Conservation (phyloP, 2,888 invertebrate genomes). For the Ornithoptera priamus region DNA sequence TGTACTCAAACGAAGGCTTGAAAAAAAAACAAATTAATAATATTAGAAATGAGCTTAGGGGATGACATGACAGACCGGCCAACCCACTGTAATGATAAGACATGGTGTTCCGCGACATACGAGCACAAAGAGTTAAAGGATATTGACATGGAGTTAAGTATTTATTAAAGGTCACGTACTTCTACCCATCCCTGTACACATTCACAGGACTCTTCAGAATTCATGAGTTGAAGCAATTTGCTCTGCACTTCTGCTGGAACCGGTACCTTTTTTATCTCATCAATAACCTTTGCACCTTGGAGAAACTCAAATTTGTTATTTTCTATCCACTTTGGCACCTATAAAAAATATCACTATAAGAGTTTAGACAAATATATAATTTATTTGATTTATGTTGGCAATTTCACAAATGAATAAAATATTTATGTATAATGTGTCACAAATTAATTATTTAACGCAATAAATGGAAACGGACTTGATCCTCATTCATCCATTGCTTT, state of each 20-base stretch:
- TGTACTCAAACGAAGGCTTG: slow-evolving; percentile 7
- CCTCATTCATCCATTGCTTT: slow-evolving; percentile 69
- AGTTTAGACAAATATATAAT: not conserved
- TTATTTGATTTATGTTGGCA: not conserved
- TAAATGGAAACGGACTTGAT: slow-evolving; percentile 48
- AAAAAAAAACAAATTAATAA: not conserved
- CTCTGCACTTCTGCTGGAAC: slow-evolving; percentile 61
- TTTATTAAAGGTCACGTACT: slow-evolving; percentile 41
- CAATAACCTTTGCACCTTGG: slow-evolving; percentile 51
- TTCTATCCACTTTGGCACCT: slow-evolving; percentile 65
- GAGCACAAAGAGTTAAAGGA: too few species aligned
- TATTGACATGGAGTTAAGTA: too few species aligned
- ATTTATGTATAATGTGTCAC: not conserved
- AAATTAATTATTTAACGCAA: not conserved
- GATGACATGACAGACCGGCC: not conserved
- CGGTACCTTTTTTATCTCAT: slow-evolving; percentile 55
- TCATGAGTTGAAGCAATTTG: slow-evolving; percentile 68
- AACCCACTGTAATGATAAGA: not conserved
- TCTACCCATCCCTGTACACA: slow-evolving; percentile 73
- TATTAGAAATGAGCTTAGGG: not conserved
- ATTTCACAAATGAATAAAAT: not conserved
- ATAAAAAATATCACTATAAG: not conserved
- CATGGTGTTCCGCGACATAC: not conserved
- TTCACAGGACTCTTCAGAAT: slow-evolving; percentile 63
- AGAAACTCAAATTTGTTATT: slow-evolving; percentile 70